Evolutionary conservation across 2,888 invertebrate genomes (phyloP), one percentile per base, ranked within the genome.

Genomic region (Mythimna pallens): DNA sequence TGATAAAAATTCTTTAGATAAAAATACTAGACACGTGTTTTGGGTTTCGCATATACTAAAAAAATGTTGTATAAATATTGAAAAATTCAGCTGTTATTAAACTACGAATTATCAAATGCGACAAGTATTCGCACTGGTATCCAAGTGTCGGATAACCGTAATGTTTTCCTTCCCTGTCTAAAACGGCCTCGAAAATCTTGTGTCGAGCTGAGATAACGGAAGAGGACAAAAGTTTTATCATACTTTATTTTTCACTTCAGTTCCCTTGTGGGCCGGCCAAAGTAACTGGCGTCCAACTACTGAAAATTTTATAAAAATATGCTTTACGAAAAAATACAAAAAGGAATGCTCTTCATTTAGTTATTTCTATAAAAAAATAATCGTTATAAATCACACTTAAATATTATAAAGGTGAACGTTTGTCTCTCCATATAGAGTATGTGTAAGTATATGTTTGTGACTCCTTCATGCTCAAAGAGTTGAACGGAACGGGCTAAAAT

Each of bases 231-330:
- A 81, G 67, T 82, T 84, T 84, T 84, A 78, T 82, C 82, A 84
- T 81, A 61, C 82, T 78, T 82, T 84, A 84, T 84, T 84, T 84
- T 81, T 81, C 73, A 68, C 70, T 80, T 70, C 65, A 83, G 70
- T 76, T 76, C 80, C 72, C 83, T 67, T 54, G 69, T 47, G 81
- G 70, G 70, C 40, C 65, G 20, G 43, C 36, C 43, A 25, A 73
- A 67, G 65, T 67, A 77, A 81, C 61, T 50, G 40, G 62, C 50
- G 10, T 57, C 40, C 58, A 54, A 81, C 61, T 68, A 61, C 64
- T 71, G 64, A 52, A 64, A 62, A 71, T 54, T 61, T 62, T 69
- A 64, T 55, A 69, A 64, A 47, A 80, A 81, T 70, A 59, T 34
- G 61, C 30, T 59, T 36, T 76, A 54, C 55, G 30, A 25, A 63